phyloP scores from a whole-genome alignment of 2,888 invertebrate genomes.

The Agriopis leucophaearia region DNA sequence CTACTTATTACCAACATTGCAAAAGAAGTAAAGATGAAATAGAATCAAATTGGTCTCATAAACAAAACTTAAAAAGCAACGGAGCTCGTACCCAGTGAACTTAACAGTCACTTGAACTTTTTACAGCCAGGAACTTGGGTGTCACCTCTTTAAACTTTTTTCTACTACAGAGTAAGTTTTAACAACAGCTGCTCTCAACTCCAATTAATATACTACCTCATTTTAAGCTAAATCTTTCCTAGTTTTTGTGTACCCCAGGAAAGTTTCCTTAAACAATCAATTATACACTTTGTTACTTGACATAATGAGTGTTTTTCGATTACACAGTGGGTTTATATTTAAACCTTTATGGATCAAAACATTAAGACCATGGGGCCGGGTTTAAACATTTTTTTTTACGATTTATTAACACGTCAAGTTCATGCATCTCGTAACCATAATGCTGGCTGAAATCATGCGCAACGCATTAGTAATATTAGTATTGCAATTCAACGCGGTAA shows the following conservation, averaged over 20 bases:
- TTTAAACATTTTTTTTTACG: no score
- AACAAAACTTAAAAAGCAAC: slow-evolving; percentile 2
- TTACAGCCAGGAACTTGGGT: slow-evolving; percentile 4
- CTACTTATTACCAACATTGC: no score
- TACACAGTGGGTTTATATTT: no score
- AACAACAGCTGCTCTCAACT: slow-evolving; percentile 10
- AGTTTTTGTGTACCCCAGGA: not conserved
- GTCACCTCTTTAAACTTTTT: slow-evolving; percentile 18
- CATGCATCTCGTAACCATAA: no score
- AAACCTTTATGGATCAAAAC: no score
- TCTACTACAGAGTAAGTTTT: not conserved
- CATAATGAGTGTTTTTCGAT: not conserved
- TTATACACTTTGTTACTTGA: not conserved
- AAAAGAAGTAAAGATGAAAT: no score
- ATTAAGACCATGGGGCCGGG: no score
- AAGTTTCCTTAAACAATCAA: slow-evolving; percentile 3
- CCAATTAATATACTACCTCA: slow-evolving; percentile 11
- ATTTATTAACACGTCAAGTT: no score
- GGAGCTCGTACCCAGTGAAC: not conserved
- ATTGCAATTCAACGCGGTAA: no score
- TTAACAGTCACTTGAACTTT: slow-evolving; percentile 18
- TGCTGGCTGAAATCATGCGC: no score
- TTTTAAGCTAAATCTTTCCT: slow-evolving; percentile 5
- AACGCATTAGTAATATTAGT: no score
- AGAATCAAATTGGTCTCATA: not conserved